Evolutionary conservation across 2,797 vertebrate species (phyloP).

Genomic region (Carapus acus): DNA sequence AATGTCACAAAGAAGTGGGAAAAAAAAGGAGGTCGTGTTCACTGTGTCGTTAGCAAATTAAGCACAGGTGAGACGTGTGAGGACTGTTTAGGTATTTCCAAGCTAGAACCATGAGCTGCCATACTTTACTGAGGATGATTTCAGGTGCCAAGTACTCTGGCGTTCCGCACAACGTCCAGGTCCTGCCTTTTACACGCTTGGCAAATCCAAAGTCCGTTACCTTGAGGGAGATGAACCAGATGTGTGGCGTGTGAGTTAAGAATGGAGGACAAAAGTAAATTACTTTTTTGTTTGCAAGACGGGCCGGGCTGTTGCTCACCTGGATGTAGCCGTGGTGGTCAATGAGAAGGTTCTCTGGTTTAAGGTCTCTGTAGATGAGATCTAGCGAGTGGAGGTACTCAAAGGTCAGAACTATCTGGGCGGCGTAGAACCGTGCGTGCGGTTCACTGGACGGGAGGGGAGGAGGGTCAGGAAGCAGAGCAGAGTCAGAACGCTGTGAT

Average conservation of each 20-base stretch:
- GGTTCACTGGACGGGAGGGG: conserved; percentile 82
- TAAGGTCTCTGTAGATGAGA: conserved; percentile 99
- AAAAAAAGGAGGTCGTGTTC: too few species aligned
- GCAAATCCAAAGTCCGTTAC: conserved; percentile 90
- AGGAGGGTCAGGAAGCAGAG: background rate
- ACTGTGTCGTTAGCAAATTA: too few species aligned
- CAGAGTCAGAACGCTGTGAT: background rate
- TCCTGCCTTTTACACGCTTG: conserved; percentile 98
- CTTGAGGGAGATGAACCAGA: conserved; percentile 40
- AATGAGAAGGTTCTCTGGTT: conserved; percentile 99
- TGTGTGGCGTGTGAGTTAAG: background rate
- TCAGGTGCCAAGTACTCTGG: conserved; percentile 98
- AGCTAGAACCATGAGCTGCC: too few species aligned
- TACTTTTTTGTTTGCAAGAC: background rate
- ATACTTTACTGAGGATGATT: conserved; percentile 99
- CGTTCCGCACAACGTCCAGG: conserved; percentile 98
- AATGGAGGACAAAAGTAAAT: background rate
- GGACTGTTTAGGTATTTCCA: too few species aligned
- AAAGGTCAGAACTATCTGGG: conserved; percentile 99
- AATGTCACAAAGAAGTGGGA: too few species aligned
- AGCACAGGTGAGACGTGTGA: too few species aligned
- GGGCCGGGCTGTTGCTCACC: conserved; percentile 66
- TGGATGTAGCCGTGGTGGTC: conserved; percentile 99
- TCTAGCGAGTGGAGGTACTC: conserved; percentile 99
- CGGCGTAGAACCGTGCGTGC: conserved; percentile 96